Evolutionary conservation across 2,888 invertebrate species (phyloP).

Genomic region (Acanthosepion pharaonis): DNA sequence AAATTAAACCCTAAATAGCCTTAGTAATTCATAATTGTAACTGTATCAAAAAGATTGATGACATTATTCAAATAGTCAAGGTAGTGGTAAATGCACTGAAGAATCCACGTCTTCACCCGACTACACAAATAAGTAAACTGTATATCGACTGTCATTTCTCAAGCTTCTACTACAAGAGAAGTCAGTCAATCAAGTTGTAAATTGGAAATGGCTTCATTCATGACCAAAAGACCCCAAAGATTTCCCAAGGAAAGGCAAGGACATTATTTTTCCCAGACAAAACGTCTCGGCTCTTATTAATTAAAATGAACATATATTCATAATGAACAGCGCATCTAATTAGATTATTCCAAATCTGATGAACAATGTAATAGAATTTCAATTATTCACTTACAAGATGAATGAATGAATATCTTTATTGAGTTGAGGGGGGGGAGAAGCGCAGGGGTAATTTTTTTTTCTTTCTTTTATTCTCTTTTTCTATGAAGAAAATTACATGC

Average conservation of each 20-base stretch:
- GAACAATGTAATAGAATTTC: slow-evolving; percentile 4
- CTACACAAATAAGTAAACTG: not conserved
- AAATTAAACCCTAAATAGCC: no score
- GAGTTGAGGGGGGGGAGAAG: not conserved
- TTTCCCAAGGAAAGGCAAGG: not conserved
- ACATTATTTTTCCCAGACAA: not conserved
- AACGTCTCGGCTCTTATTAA: not conserved
- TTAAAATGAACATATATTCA: not conserved
- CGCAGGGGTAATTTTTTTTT: not conserved
- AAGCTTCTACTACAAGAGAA: not conserved
- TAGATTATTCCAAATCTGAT: not conserved
- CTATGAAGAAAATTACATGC: not conserved
- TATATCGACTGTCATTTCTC: not conserved
- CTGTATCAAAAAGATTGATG: no score
- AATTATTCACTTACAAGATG: slow-evolving; percentile 33
- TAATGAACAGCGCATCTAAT: not conserved
- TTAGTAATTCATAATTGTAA: no score
- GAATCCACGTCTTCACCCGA: not conserved
- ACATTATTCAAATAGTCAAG: no score
- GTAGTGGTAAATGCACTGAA: no score
- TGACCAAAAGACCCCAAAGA: not conserved
- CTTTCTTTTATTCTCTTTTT: not conserved
- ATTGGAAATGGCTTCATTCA: not conserved
- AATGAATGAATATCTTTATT: not conserved
- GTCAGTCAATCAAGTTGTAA: slow-evolving; percentile 4